phyloP scores from a whole-genome alignment of 2,797 vertebrate species.

The Lepus townsendii region DNA sequence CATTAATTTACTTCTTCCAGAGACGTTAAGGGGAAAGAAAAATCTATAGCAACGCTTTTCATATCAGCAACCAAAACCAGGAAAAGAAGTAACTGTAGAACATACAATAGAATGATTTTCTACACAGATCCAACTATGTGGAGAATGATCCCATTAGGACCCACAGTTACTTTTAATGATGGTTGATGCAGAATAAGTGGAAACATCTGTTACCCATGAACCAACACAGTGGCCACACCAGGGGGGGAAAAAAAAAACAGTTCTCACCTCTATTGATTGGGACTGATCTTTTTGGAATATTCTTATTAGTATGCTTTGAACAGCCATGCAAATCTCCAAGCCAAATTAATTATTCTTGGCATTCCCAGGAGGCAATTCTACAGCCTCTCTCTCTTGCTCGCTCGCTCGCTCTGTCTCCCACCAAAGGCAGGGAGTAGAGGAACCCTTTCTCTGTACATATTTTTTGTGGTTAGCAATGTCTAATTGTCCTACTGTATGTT shows the following conservation, averaged over 20 bases:
- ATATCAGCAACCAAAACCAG: conserved; percentile 50
- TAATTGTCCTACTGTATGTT: conserved; percentile 94
- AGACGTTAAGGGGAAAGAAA: conserved; percentile 44
- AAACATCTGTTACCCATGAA: conserved; percentile 84
- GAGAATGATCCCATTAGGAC: conserved; percentile 71
- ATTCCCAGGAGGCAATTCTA: conserved; percentile 67
- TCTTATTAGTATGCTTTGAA: conserved; percentile 68
- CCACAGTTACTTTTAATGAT: conserved; percentile 85
- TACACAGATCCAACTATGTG: conserved; percentile 66
- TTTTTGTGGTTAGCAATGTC: conserved; percentile 92
- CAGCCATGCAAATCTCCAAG: conserved; percentile 77
- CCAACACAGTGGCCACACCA: conserved; percentile 52
- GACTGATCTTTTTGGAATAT: conserved; percentile 69
- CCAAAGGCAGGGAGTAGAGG: conserved; percentile 61
- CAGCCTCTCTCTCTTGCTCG: neutral
- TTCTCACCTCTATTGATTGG: conserved; percentile 74
- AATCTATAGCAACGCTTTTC: conserved; percentile 48
- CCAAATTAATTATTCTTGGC: conserved; percentile 83
- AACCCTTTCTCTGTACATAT: conserved; percentile 52
- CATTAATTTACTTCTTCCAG: conserved; percentile 46
- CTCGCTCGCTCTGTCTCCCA: neutral
- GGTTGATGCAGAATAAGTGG: conserved; percentile 84
- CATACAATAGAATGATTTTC: conserved; percentile 65
- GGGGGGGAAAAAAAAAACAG: conserved; percentile 26
- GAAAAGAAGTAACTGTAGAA: conserved; percentile 59